These are phyloP conservation scores for Orgyia antiqua DNA, from an alignment of 2,888 invertebrate species.

Conservation along the genomic window DNA sequence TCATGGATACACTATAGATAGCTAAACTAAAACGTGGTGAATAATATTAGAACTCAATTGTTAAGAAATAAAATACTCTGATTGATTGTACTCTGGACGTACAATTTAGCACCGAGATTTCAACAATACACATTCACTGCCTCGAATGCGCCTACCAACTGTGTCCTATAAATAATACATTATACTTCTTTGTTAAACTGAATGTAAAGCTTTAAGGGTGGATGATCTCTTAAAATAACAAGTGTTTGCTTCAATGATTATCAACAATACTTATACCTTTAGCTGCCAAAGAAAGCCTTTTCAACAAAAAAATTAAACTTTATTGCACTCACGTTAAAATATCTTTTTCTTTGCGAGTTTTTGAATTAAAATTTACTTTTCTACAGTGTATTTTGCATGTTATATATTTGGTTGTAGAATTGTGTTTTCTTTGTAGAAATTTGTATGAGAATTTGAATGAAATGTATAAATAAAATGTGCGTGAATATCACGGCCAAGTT, in stretches of 20 bases:
- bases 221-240: slow-evolving; percentile 79
- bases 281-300: slow-evolving; percentile 72
- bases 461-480: slow-evolving; percentile 66
- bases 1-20: slow-evolving; percentile 8
- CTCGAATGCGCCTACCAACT: slow-evolving; percentile 69
- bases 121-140: slow-evolving; percentile 46
- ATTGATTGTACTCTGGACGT: slow-evolving; percentile 56
- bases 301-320: slow-evolving; percentile 27
- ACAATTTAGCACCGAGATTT: slow-evolving; percentile 49
- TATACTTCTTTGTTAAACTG: slow-evolving; percentile 68
- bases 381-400: slow-evolving; percentile 13
- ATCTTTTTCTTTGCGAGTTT: slow-evolving; percentile 9
- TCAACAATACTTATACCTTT: slow-evolving; percentile 73
- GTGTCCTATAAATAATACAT: slow-evolving; percentile 76
- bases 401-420: not conserved
- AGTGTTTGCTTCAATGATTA: slow-evolving; percentile 79
- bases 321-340: not conserved
- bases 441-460: slow-evolving; percentile 28
- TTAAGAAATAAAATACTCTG: slow-evolving; percentile 50
- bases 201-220: slow-evolving; percentile 71
- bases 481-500: slow-evolving; percentile 74
- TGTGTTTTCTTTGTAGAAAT: slow-evolving; percentile 20
- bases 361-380: not conserved
- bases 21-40: slow-evolving; percentile 24
- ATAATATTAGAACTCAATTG: slow-evolving; percentile 51